These are phyloP conservation scores for Heteropelma amictum DNA, from an alignment of 2,888 invertebrate species.

Conservation along the genomic window DNA sequence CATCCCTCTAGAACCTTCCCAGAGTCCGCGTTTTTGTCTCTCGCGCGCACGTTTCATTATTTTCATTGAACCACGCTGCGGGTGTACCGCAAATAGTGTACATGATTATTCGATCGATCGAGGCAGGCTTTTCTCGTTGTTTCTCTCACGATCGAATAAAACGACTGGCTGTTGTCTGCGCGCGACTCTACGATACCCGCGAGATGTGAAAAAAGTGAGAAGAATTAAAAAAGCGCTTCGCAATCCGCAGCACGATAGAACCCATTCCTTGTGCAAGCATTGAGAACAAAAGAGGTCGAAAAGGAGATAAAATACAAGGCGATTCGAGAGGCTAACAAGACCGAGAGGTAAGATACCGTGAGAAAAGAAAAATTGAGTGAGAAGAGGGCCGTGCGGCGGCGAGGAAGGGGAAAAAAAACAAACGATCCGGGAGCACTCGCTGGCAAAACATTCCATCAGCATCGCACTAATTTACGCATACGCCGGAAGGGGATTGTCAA, in stretches of 20 bases:
- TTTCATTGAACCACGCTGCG: no score
- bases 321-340: no score
- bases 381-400: no score
- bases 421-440: slow-evolving; percentile 40
- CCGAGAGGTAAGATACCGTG: no score
- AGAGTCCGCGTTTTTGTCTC: no score
- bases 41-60: no score
- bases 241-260: slow-evolving; percentile 51
- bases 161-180: slow-evolving; percentile 6
- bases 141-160: no score
- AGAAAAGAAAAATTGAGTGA: no score
- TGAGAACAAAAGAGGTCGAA: background rate
- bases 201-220: background rate
- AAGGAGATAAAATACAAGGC: slow-evolving; percentile 23
- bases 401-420: slow-evolving; percentile 50
- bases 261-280: slow-evolving; percentile 62
- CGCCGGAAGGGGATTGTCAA: slow-evolving; percentile 37
- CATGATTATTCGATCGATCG: no score
- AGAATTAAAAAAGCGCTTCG: slow-evolving; percentile 33
- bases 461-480: slow-evolving; percentile 51
- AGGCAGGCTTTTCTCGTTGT: no score
- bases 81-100: no score
- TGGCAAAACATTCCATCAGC: slow-evolving; percentile 72
- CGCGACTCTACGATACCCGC: slow-evolving; percentile 28
- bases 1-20: no score